Evolutionary conservation across 2,888 invertebrate genomes (phyloP), one percentile per base, ranked within the genome.

Genomic region (Aplocera efformata): DNA sequence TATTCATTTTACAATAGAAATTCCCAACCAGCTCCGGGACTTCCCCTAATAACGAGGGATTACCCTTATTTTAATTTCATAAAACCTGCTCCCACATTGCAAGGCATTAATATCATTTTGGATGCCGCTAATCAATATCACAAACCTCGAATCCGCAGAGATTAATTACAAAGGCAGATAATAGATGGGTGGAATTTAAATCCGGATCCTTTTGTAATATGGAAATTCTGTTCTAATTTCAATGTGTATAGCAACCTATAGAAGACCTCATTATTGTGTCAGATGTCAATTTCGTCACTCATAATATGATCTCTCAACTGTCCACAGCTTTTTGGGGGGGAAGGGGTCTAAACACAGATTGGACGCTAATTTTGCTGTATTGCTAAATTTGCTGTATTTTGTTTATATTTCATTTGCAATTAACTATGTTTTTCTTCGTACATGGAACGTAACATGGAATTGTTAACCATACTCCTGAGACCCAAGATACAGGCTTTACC

Each of bases 21-120:
- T 23, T n/a, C 27, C 26, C 10, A 27, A 32, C 38, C 32, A 9
- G 4, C 20, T 38, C 5, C 10, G 21, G 9, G 23, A 23, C 27
- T 38, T 32, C 38, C 27, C 27, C 21, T 21, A 22, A 38, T 38
- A 32, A 39, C 32, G n/a, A 24, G 23, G 22, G 39, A 39, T 39
- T 32, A 32, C 21, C 21, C 10, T 28, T 9, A 27, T 32, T 26
- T 36, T 32, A 10, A 23, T 17, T 28, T 17, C 13, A 17, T 17
- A 17, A 17, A 17, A 17, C 5, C 13, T 17, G 13, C 13, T 17
- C 13, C 20, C 11, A 27, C 22, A 11, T 28, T 17, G 9, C 10
- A 6, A 2, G 11, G 7, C 8, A 28, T 28, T 28, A 25, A 22
- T 23, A 33, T 33, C n/a, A 33, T 28, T 35, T n/a, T 1, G 13